Base-by-base conservation (phyloP, 2,113 vertebrate genomes). In the Campylomormyrus tamandua region DNA sequence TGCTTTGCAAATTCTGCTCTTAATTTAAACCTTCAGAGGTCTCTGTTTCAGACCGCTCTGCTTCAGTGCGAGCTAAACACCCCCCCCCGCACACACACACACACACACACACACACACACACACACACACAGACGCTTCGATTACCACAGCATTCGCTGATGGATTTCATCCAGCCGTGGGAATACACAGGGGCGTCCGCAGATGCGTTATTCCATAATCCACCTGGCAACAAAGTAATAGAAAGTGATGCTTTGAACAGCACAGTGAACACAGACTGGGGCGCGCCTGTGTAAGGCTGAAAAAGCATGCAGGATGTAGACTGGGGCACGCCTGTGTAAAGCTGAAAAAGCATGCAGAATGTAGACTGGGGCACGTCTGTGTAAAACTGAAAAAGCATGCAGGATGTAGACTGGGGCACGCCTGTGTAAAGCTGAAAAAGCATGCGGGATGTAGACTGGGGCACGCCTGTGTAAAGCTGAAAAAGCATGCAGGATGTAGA, bases 161-260 rank as follows among this genome's bases (percentile, higher is more conserved):
- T 87, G 84, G 90, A 92, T 89, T 92, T 91, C 91, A 91, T 90
- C 91, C 92, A 91, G 91, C 91, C 89, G 84, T 87, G 88, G 84
- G 93, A 94, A 95, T 94, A 91, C 93, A 94, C 93, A 89, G 90
- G 91, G 91, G 92, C 92, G 93, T 95, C 91, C 89, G 93, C 95
- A 93, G 92, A 95, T 93, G 95, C 92, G 94, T 96, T 95, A 95
- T 94, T 94, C 93, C 89, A 90, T 90, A 93, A 93, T 93, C 93
- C 92, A 91, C 92, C 91, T 91, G 77, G 89, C 91, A 83, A 90
- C 94, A 91, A 90, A 90, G 92, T 92, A 92, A 93, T 94, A 92
- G 87, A 92, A 91, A 93, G 93, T 92, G 94, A 93, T 92, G 94
- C 91, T 92, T 92, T 92, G 92, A 92, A 52, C 90, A 91, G 15